phyloP scores from a whole-genome alignment of 2,888 invertebrate genomes.

The Megaustenia siamemsis region DNA sequence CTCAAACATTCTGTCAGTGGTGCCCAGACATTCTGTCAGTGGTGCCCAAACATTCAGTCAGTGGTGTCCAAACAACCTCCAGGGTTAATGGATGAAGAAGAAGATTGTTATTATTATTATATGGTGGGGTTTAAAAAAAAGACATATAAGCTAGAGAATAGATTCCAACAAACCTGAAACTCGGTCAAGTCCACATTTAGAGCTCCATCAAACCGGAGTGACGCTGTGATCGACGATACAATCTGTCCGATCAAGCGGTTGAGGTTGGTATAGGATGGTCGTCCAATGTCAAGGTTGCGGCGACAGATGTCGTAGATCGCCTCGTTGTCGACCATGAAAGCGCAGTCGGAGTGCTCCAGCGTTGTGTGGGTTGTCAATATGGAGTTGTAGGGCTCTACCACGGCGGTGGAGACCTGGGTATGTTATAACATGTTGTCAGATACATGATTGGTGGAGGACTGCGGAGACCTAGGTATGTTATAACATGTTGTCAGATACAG shows the following conservation, averaged over 20 bases:
- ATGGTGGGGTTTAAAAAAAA: too few species aligned
- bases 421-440: too few species aligned
- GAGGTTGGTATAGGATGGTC: slow-evolving; percentile 91
- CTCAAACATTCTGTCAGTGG: too few species aligned
- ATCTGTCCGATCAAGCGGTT: slow-evolving; percentile 97
- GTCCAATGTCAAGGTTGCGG: slow-evolving; percentile 83
- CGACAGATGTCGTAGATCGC: slow-evolving; percentile 32
- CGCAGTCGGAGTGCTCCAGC: slow-evolving; percentile 94
- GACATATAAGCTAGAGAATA: too few species aligned
- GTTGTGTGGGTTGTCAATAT: slow-evolving; percentile 81
- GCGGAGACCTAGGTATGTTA: too few species aligned
- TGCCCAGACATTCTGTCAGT: too few species aligned
- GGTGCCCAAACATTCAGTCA: too few species aligned
- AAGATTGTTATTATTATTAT: too few species aligned
- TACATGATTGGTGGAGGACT: too few species aligned
- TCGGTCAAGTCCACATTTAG: slow-evolving; percentile 44
- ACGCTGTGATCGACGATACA: slow-evolving; percentile 79
- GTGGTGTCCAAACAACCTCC: too few species aligned
- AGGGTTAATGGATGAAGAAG: too few species aligned
- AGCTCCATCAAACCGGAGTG: slow-evolving; percentile 71
- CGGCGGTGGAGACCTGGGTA: slow-evolving; percentile 57
- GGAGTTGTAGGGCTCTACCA: slow-evolving; percentile 60
- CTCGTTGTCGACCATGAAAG: slow-evolving; percentile 76
- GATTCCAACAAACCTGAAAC: slow-evolving; percentile 41
- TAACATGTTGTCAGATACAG: too few species aligned